Conservation (phyloP, 2,797 vertebrate genomes). For the Hafferia zeledoni region DNA sequence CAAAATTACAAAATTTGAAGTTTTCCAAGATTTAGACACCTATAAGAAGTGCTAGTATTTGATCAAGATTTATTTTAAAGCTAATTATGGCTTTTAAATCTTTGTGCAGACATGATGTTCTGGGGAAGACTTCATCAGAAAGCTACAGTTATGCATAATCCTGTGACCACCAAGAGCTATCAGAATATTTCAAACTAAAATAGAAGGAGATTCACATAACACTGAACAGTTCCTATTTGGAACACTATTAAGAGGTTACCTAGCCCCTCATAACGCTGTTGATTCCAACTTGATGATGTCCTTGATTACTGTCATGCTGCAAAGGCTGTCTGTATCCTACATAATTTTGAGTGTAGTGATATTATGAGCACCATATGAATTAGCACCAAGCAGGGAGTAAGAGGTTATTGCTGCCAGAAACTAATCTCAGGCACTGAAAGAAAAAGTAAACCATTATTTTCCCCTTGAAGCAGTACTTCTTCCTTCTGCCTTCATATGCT, state of each 20-base stretch:
- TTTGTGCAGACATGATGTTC: neutral
- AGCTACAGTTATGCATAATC: neutral
- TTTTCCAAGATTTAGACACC: neutral
- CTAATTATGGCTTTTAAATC: neutral
- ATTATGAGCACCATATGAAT: neutral
- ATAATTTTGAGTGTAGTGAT: neutral
- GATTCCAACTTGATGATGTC: neutral
- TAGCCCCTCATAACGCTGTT: neutral
- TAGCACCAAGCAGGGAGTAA: neutral
- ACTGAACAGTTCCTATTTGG: neutral
- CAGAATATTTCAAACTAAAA: neutral
- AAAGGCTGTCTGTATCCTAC: neutral
- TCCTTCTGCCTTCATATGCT: neutral
- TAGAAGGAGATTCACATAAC: neutral
- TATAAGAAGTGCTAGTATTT: neutral
- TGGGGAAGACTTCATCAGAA: neutral
- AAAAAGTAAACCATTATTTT: neutral
- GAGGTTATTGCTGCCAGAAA: neutral
- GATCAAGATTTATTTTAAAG: neutral
- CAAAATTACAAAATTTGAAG: neutral
- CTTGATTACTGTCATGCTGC: neutral
- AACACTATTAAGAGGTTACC: neutral
- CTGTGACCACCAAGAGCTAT: accelerated
- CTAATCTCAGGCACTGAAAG: neutral
- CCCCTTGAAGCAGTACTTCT: neutral